phyloP scores from a whole-genome alignment of 2,888 invertebrate genomes.

The Philereme transversata region DNA sequence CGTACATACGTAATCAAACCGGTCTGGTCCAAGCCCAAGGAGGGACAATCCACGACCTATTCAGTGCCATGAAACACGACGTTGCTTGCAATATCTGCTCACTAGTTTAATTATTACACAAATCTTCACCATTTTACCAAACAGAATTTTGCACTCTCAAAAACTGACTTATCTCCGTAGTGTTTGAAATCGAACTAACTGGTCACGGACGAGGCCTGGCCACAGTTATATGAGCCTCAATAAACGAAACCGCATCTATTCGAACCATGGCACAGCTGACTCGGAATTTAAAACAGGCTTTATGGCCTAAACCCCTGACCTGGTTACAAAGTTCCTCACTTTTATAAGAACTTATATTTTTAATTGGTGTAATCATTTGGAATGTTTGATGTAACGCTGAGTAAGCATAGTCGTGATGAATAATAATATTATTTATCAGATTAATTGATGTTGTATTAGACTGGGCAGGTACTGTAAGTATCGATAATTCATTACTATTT shows the following conservation, averaged over 20 bases:
- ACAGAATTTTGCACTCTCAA: constrained; percentile 31
- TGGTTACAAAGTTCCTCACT: constrained; percentile 59
- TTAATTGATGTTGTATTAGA: too few species aligned
- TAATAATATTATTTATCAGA: constrained; percentile 28
- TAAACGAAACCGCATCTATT: constrained; percentile 82
- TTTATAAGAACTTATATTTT: constrained; percentile 55
- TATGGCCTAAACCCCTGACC: constrained; percentile 73
- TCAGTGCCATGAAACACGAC: neutral
- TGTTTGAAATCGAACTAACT: constrained; percentile 80
- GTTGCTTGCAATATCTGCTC: neutral
- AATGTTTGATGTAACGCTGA: constrained; percentile 35
- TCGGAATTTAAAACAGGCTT: constrained; percentile 74
- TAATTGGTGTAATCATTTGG: constrained; percentile 54
- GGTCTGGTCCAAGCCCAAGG: constrained; percentile 1
- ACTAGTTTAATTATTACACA: neutral
- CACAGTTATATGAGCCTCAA: constrained; percentile 80
- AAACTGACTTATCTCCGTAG: constrained; percentile 68
- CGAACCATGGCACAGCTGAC: constrained; percentile 68
- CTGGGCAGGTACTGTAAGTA: too few species aligned
- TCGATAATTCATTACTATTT: too few species aligned
- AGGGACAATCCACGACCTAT: neutral
- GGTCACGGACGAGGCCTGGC: constrained; percentile 52
- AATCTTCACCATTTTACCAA: neutral
- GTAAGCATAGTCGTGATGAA: constrained; percentile 29
- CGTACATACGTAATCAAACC: constrained; percentile 5